Evolutionary conservation across 2,888 invertebrate genomes (phyloP).

Genomic region (Pseudolycoriella hygida): DNA sequence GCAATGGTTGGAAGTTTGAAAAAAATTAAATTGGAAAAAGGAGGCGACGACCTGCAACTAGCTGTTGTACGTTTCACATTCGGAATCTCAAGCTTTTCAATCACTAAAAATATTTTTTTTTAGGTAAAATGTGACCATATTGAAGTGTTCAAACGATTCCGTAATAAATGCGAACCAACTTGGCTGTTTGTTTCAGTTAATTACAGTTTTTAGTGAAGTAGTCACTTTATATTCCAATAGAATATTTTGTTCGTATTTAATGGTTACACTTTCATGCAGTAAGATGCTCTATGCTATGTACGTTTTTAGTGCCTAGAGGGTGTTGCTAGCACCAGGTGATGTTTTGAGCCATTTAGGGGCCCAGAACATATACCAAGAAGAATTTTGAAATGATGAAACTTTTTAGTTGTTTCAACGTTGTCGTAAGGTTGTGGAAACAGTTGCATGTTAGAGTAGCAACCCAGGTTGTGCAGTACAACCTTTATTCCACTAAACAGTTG

Average conservation of each 20-base stretch:
- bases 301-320: too few relatives aligned
- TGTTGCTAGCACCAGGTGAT: too few relatives aligned
- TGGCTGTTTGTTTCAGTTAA: conserved; percentile 71
- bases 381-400: too few relatives aligned
- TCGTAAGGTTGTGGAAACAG: too few relatives aligned
- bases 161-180: conserved; percentile 70
- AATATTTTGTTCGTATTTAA: not conserved
- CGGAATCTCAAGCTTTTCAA: not conserved
- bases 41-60: conserved; percentile 59
- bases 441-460: too few relatives aligned
- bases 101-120: not conserved
- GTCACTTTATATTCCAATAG: conserved; percentile 4
- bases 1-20: conserved; percentile 72
- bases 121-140: conserved; percentile 51
- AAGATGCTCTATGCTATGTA: too few relatives aligned
- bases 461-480: too few relatives aligned
- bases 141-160: conserved; percentile 51
- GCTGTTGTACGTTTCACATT: conserved; percentile 33
- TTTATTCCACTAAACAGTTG: too few relatives aligned
- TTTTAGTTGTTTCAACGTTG: too few relatives aligned
- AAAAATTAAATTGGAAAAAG: conserved; percentile 73
- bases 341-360: too few relatives aligned
- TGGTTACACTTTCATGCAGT: too few relatives aligned
- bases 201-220: conserved; percentile 7
- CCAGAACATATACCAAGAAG: too few relatives aligned